These are phyloP conservation scores for Phrixothrix hirtus DNA, from an alignment of 2,888 invertebrate species.

Conservation along the genomic window DNA sequence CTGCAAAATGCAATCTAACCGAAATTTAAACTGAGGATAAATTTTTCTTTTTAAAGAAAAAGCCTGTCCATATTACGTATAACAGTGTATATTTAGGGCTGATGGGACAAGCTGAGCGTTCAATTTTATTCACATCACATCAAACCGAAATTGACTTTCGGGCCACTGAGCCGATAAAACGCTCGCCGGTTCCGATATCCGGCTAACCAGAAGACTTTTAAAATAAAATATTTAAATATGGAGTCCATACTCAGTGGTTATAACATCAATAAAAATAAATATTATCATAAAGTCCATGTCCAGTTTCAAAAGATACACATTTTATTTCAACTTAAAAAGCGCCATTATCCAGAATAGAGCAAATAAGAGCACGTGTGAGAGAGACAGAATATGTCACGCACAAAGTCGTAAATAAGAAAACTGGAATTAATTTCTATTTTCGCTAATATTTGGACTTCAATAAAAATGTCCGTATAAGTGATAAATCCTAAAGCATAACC, in stretches of 20 bases:
- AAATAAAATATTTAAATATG: conserved; percentile 32
- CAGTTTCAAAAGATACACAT: conserved; percentile 17
- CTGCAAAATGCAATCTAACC: conserved; percentile 11
- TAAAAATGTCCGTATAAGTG: too few species aligned
- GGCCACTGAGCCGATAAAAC: conserved; percentile 54
- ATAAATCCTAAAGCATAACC: too few species aligned
- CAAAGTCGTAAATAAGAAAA: too few species aligned
- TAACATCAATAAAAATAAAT: conserved; percentile 22
- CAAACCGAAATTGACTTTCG: conserved; percentile 55
- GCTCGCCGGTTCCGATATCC: conserved; percentile 35
- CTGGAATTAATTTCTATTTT: background rate
- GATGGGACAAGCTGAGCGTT: conserved; percentile 50
- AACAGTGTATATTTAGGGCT: conserved; percentile 46
- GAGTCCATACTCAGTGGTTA: conserved; percentile 19
- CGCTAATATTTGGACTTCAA: background rate
- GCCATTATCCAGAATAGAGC: conserved; percentile 3
- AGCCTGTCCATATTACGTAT: conserved; percentile 28
- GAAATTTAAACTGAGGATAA: conserved; percentile 13
- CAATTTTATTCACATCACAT: conserved; percentile 56
- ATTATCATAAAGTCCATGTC: conserved; percentile 12
- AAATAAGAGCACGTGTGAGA: too few species aligned
- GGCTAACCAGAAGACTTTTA: conserved; percentile 32
- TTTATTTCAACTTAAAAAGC: too few species aligned
- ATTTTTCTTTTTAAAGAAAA: conserved; percentile 21
- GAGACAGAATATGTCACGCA: too few species aligned